A percentile compares a stretch with the other conserved stretches of the same genome.
Conservation (phyloP, 1,140 invertebrate species). For the Drosophila punjabiensis region DNA sequence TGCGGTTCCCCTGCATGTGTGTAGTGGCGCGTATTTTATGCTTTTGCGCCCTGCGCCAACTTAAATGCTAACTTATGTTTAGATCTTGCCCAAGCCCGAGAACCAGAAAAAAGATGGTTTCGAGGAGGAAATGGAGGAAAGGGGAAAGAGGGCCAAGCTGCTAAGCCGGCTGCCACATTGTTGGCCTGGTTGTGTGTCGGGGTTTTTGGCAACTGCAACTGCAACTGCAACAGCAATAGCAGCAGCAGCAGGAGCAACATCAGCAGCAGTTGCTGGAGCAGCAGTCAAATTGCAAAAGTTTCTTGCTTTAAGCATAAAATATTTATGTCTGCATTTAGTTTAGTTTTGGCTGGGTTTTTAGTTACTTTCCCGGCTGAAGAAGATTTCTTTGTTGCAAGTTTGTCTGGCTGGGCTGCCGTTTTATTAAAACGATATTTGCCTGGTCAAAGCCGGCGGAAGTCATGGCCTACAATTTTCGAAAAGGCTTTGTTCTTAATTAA, state of each 20-base stretch:
- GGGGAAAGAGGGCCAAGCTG: slow-evolving; percentile 35
- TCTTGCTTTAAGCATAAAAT: slow-evolving; percentile 83
- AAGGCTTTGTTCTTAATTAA: slow-evolving; percentile 42
- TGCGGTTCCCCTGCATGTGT: slow-evolving; percentile 47
- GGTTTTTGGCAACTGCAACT: slow-evolving; percentile 64
- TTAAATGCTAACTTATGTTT: slow-evolving; percentile 83
- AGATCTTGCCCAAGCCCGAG: slow-evolving; percentile 63
- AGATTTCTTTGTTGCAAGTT: slow-evolving; percentile 68
- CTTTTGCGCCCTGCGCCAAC: slow-evolving; percentile 78
- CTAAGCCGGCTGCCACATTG: slow-evolving; percentile 67
- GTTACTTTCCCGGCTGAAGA: slow-evolving; percentile 67
- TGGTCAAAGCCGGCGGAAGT: slow-evolving; percentile 35
- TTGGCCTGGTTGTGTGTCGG: slow-evolving; percentile 55
- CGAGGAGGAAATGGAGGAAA: not conserved
- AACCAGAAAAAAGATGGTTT: slow-evolving; percentile 51
- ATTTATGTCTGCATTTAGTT: slow-evolving; percentile 83
- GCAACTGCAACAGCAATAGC: slow-evolving; percentile 50
- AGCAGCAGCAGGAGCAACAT: slow-evolving; percentile 28
- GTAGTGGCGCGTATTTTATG: slow-evolving; percentile 76
- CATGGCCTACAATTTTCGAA: slow-evolving; percentile 28
- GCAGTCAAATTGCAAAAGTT: slow-evolving; percentile 82
- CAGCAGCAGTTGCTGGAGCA: slow-evolving; percentile 32
- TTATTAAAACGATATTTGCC: slow-evolving; percentile 74
- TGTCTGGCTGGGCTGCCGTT: slow-evolving; percentile 62
- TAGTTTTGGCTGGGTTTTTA: slow-evolving; percentile 74